Evolutionary conservation across 1,140 invertebrate species (phyloP), one percentile per base, ranked within the genome.

Genomic region (Plodia interpunctella): DNA sequence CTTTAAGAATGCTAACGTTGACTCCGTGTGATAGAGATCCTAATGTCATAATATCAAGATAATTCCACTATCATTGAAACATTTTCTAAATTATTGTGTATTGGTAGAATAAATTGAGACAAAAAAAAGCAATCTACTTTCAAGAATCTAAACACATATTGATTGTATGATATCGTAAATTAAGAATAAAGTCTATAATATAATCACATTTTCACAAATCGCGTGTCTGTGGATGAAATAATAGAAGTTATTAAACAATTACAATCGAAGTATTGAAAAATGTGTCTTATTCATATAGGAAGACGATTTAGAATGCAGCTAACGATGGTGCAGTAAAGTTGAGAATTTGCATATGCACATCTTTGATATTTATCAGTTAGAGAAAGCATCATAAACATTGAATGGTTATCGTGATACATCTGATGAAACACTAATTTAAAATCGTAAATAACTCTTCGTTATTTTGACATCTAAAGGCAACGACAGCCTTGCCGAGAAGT

Each of bases 321-420:
- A 15, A 44, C 13, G 5, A 15, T 44, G n/a, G n/a, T n/a, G 38
- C 15, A 2, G 10, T 44, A 44, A 44, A 35, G 32, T 13, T 13
- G 9, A 13, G 13, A 44, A 38, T 44, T 44, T 44, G 38, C 38
- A 44, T 44, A 17, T 44, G n/a, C 13, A 44, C 13, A 44, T 3
- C 15, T 2, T 44, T 15, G 38, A 44, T 44, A 44, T 44, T 44
- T 44, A 44, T 44, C 38, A 15, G 5, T 6, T 10, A 44, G n/a
- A 15, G 38, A 44, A 44, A 44, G 38, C 38, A 5, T 15, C 13
- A 44, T 15, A n/a, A n/a, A n/a, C 15, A 44, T 15, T 4, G 15
- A 44, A 44, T 17, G 13, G 38, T 44, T 44, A 44, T 44, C 38
- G 38, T 44, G 38, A 44, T 25, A n/a, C 35, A 38, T 44, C 38